Evolutionary conservation across 92 coral and sea anemone species (phyloP).

Genomic region (Palythoa grandis): DNA sequence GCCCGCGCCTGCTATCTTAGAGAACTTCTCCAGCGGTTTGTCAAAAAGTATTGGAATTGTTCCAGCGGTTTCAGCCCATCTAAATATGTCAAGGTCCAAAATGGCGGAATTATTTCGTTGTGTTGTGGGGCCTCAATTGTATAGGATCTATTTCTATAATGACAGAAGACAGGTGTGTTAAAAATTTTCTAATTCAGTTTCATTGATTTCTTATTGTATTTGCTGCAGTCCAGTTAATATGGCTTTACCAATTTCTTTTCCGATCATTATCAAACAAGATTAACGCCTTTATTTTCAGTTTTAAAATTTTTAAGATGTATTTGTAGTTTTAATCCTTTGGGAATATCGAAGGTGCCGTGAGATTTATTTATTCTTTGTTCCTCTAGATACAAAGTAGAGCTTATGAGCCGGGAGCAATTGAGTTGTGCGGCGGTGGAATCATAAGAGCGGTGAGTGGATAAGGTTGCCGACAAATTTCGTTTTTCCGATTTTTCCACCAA

Average conservation of each 20-base stretch:
- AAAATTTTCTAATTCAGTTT: not conserved
- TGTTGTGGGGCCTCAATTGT: constrained; percentile 82
- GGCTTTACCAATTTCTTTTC: not conserved
- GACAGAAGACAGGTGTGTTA: constrained; percentile 75
- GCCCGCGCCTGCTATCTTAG: constrained; percentile 17
- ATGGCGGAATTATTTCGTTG: constrained; percentile 85
- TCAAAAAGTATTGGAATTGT: not conserved
- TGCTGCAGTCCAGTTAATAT: not conserved
- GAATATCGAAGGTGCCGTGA: not conserved
- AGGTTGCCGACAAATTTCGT: not conserved
- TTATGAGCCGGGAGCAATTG: constrained; percentile 80
- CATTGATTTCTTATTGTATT: not conserved
- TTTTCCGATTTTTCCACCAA: not conserved
- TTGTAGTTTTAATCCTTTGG: not conserved
- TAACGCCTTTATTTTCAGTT: not conserved
- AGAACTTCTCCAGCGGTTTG: constrained; percentile 8
- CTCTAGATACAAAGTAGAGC: constrained; percentile 60
- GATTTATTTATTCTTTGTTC: not conserved
- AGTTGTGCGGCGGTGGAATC: constrained; percentile 82
- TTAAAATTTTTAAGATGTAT: not conserved
- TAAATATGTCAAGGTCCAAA: constrained; percentile 30
- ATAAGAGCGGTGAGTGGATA: constrained; percentile 76
- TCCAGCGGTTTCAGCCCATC: constrained; percentile 41
- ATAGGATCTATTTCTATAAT: constrained; percentile 64
- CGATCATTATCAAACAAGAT: not conserved